Base-by-base conservation (phyloP, 2,797 vertebrate genomes). In the Odontamblyopus rebecca region DNA sequence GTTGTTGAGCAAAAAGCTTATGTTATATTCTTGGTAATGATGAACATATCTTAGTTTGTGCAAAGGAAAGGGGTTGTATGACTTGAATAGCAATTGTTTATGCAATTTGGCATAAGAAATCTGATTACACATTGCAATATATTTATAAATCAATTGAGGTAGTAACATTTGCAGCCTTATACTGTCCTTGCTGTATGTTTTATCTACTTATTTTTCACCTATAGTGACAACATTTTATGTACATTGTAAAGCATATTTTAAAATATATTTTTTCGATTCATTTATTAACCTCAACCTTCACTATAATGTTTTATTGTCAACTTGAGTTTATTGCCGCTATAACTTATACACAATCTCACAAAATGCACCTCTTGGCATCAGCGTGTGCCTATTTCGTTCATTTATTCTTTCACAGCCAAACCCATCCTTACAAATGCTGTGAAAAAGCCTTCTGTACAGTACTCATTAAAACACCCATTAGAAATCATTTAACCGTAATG, bases 401-500 rank as follows among this genome's bases (percentile, higher is more conserved):
- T 27, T 9, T 48, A 18, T 30, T 48, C 38, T 65, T 66, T 66
- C 41, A 16, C 53, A 71, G 48, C 78, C 70, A 70, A 63, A 70
- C 61, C 56, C 16, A 54, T 30, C 70, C 72, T 66, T 54, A 69
- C 77, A 65, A 69, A 73, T 68, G 69, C 54, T 27, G 73, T 67
- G 63, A 78, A 76, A 72, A 74, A 72, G 76, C 81, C 72, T 59
- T 72, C 72, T 82, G 78, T 75, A 72, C 77, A 71, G 35, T 60
- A 79, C 85, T 48, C 84, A 90, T 48, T 88, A 92, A 90, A 89
- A 75, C 80, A 74, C 30, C 85, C 84, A 90, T 92, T 93, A 93
- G 85, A 81, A 91, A 89, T 88, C 84, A 86, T 86, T 92, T 92
- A 35, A 71, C 74, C 61, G 57, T 91, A 92, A 93, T 93, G 84